These are phyloP conservation scores for Tenthredo amoena DNA, from an alignment of 2,888 invertebrate species.

Conservation along the genomic window DNA sequence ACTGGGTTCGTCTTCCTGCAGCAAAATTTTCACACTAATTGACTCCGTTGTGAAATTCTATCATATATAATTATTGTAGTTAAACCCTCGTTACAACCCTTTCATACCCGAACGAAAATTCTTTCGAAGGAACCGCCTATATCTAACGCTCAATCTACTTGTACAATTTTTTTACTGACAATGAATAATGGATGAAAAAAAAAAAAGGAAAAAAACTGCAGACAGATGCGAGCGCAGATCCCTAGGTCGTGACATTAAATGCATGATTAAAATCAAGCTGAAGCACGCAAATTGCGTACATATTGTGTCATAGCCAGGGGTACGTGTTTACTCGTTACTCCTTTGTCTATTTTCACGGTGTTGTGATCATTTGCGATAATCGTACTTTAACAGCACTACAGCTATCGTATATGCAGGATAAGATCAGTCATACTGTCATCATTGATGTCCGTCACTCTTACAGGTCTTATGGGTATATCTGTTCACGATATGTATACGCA, in stretches of 20 bases:
- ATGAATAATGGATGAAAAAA: not conserved
- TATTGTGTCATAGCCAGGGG: not conserved
- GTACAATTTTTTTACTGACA: not conserved
- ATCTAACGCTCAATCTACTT: not conserved
- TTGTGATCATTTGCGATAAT: slow-evolving; percentile 26
- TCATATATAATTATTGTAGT: too few species aligned
- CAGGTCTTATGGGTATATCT: not conserved
- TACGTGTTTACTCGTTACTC: not conserved
- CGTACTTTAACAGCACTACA: slow-evolving; percentile 21
- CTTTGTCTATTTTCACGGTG: not conserved
- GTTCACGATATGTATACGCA: too few species aligned
- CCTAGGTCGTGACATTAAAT: not conserved
- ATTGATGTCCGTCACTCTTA: not conserved
- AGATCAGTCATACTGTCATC: slow-evolving; percentile 15
- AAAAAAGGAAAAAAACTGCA: not conserved
- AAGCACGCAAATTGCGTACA: not conserved
- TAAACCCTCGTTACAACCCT: not conserved
- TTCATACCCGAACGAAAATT: not conserved
- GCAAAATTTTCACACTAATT: not conserved
- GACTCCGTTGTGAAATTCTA: not conserved
- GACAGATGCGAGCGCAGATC: not conserved
- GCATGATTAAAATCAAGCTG: not conserved
- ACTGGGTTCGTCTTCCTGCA: not conserved
- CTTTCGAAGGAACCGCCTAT: not conserved
- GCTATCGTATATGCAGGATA: not conserved